Evolutionary conservation across 2,113 vertebrate genomes (phyloP).

Genomic region (Chaetodon trifascialis): DNA sequence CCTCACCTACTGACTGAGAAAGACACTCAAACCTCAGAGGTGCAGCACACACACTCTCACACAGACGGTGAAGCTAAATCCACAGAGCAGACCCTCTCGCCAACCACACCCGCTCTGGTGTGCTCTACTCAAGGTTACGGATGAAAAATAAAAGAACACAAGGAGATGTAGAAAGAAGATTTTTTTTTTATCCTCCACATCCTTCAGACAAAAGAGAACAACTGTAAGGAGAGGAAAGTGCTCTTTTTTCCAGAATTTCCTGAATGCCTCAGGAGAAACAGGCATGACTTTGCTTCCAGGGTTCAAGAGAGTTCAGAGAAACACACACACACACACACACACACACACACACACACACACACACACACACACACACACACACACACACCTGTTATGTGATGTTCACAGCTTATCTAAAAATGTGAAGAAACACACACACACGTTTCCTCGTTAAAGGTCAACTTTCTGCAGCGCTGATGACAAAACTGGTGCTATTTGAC

Average conservation of each 20-base stretch:
- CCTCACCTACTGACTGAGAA: conserved; percentile 78
- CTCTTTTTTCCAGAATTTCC: conserved; percentile 1
- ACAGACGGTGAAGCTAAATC: not conserved
- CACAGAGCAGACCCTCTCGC: not conserved
- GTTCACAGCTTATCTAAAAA: conserved; percentile 2
- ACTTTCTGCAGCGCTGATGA: not conserved
- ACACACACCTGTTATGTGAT: not conserved
- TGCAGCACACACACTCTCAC: conserved; percentile 10
- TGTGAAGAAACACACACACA: conserved; percentile 34
- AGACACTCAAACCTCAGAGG: conserved; percentile 30
- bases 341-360: conserved; percentile 1
- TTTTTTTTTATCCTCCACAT: not conserved
- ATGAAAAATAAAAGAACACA: conserved; percentile 25
- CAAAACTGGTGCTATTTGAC: conserved; percentile 11
- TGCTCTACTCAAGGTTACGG: conserved; percentile 56
- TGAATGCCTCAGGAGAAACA: conserved; percentile 11
- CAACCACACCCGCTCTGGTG: conserved; percentile 15
- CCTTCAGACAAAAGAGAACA: not conserved
- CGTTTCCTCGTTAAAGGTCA: not conserved
- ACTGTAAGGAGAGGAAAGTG: not conserved
- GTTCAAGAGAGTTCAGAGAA: not conserved
- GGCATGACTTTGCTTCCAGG: not conserved
- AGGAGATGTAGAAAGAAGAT: conserved; percentile 4
- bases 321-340: not conserved
- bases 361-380: not conserved